These are phyloP conservation scores for Limnephilus rhombicus DNA, from an alignment of 2,888 invertebrate genomes.

Conservation along the genomic window DNA sequence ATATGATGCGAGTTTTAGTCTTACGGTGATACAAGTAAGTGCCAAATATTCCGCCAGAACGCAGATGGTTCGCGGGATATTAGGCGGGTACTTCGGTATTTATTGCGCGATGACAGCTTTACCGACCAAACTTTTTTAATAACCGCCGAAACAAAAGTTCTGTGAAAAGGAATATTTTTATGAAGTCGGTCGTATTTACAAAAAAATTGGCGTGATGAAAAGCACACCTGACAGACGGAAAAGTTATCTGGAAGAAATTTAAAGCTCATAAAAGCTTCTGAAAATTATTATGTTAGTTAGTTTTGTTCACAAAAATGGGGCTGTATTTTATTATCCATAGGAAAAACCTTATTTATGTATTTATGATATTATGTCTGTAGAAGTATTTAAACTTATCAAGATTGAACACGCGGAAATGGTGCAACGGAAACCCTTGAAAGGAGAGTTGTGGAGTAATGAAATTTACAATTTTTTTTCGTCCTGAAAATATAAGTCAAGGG, in stretches of 20 bases:
- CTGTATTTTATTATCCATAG: background rate
- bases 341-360: background rate
- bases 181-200: background rate
- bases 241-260: background rate
- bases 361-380: no score
- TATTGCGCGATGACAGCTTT: conserved; percentile 45
- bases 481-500: no score
- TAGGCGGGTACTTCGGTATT: conserved; percentile 3
- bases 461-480: no score
- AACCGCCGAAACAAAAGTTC: conserved; percentile 9
- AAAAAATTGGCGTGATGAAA: background rate
- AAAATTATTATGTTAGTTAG: background rate
- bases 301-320: background rate
- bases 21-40: background rate
- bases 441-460: background rate
- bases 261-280: background rate
- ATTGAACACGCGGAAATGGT: background rate
- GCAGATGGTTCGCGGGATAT: conserved; percentile 29
- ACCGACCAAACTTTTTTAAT: conserved; percentile 29
- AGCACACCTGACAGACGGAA: background rate
- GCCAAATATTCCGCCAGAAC: conserved; percentile 6
- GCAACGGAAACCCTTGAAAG: background rate
- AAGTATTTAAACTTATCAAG: background rate
- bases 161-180: background rate
- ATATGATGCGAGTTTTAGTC: background rate